phyloP scores from a whole-genome alignment of 2,113 vertebrate genomes.

The Halichoeres trimaculatus region DNA sequence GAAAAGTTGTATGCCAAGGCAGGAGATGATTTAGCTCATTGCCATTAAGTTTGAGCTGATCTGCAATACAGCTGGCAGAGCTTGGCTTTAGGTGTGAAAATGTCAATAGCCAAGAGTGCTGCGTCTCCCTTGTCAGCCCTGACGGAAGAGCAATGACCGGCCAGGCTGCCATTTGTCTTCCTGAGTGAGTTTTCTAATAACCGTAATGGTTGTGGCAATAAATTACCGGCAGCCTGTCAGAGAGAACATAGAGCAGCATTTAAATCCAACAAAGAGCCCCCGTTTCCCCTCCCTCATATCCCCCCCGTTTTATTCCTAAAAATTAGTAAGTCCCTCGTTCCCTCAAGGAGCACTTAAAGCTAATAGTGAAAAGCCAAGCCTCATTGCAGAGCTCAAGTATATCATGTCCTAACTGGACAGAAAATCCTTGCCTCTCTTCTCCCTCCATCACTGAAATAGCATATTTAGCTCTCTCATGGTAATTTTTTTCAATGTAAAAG shows the following conservation, averaged over 20 bases:
- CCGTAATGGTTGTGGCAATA: constrained; percentile 80
- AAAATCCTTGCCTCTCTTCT: constrained; percentile 48
- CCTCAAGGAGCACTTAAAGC: constrained; percentile 58
- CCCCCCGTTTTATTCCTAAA: constrained; percentile 69
- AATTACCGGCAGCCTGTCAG: constrained; percentile 75
- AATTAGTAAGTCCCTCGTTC: constrained; percentile 53
- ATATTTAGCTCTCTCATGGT: constrained; percentile 52
- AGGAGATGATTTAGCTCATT: constrained; percentile 68
- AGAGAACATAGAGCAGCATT: constrained; percentile 78
- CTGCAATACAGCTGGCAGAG: constrained; percentile 67
- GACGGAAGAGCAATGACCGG: constrained; percentile 71
- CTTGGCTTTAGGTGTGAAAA: constrained; percentile 73
- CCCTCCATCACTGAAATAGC: constrained; percentile 26
- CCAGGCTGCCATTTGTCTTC: constrained; percentile 77
- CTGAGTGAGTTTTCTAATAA: constrained; percentile 84
- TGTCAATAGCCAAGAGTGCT: constrained; percentile 75
- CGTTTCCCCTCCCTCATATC: constrained; percentile 29
- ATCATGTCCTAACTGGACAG: constrained; percentile 61
- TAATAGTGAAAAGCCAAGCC: constrained; percentile 51
- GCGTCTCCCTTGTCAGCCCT: constrained; percentile 73
- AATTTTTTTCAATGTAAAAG: constrained; percentile 33
- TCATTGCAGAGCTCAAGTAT: constrained; percentile 40
- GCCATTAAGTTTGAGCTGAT: constrained; percentile 65
- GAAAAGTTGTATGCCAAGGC: constrained; percentile 45
- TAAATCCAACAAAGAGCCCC: constrained; percentile 77